These are phyloP conservation scores for Melinaea menophilus DNA, from an alignment of 2,888 invertebrate species.

Conservation along the genomic window DNA sequence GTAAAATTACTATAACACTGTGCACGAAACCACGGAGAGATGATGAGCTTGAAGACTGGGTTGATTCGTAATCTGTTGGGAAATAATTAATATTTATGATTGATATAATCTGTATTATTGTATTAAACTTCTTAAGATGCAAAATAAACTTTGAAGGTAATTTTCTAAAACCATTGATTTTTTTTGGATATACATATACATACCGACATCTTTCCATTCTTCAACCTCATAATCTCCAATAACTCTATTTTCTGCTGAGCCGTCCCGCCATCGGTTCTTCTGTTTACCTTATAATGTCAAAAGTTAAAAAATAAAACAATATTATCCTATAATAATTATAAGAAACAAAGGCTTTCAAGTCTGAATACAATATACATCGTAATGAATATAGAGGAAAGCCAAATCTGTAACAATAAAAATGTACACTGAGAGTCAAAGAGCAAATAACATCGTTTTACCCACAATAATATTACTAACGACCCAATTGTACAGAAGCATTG, in stretches of 20 bases:
- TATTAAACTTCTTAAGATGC: too few relatives aligned
- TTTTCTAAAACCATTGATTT: too few relatives aligned
- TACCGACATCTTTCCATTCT: slow-evolving; percentile 85
- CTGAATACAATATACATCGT: slow-evolving; percentile 59
- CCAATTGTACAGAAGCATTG: slow-evolving; percentile 73
- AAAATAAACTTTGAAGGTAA: too few relatives aligned
- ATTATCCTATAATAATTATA: slow-evolving; percentile 30
- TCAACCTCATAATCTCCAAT: slow-evolving; percentile 84
- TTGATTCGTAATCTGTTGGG: slow-evolving; percentile 66
- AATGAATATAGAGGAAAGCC: slow-evolving; percentile 61
- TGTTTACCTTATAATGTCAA: slow-evolving; percentile 68
- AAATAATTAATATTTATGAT: slow-evolving; percentile 9
- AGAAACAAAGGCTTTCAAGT: slow-evolving; percentile 58
- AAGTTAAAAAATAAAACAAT: slow-evolving; percentile 15
- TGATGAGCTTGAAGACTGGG: slow-evolving; percentile 59
- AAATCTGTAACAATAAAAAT: slow-evolving; percentile 71
- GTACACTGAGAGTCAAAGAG: slow-evolving; percentile 72
- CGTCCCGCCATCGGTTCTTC: slow-evolving; percentile 77
- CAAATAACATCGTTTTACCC: slow-evolving; percentile 73
- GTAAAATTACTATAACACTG: slow-evolving; percentile 42
- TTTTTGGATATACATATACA: slow-evolving; percentile 37
- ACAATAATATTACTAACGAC: slow-evolving; percentile 77
- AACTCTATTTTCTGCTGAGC: slow-evolving; percentile 78
- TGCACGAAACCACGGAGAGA: slow-evolving; percentile 40
- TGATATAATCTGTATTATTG: background rate